Evolutionary conservation across 1,140 invertebrate species (phyloP), one percentile per base, ranked within the genome.

Genomic region (Saccostrea echinata): DNA sequence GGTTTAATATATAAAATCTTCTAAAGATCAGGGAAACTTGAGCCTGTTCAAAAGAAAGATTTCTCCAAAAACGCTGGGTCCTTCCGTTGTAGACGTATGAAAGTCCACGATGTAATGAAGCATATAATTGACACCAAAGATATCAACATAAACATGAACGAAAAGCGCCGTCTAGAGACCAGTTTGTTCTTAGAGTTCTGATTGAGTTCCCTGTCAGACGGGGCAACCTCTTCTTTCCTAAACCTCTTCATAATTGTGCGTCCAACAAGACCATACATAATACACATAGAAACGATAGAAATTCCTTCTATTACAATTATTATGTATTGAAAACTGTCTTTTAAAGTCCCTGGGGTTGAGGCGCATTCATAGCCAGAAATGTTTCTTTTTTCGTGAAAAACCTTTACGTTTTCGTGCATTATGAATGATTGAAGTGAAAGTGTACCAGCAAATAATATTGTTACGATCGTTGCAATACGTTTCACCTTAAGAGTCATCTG

Each of bases 401-500:
- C 52, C n/a, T 53, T 35, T 18, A 83, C 81, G 12, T n/a, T 83
- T 27, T 83, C 18, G 43, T 83, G 30, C 81, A 83, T n/a, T 4
- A 83, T 51, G n/a, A 53, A 52, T 3, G 52, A 51, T 52, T 24
- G 81, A 51, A 83, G 1, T 53, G 43, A 43, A 51, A 83, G 30
- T 43, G 43, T 51, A n/a, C 9, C n/a, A 11, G 43, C 81, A 51
- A 43, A 12, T 6, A 83, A 21, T 21, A 83, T 30, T 21, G 43
- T 51, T 27, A 51, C 21, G 8, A 51, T 30, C 1, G 52, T 51
- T 8, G 64, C 52, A n/a, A 84, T 18, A 21, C 87, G 61, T 57
- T 85, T 88, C 16, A 55, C 30, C 1, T 43, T 16, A 0, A 84
- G 21, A 27, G 61, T 84, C 87, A 88, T 88, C 57, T 88, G 87